Evolutionary conservation across 2,113 vertebrate species (phyloP).

Genomic region (Meles meles): DNA sequence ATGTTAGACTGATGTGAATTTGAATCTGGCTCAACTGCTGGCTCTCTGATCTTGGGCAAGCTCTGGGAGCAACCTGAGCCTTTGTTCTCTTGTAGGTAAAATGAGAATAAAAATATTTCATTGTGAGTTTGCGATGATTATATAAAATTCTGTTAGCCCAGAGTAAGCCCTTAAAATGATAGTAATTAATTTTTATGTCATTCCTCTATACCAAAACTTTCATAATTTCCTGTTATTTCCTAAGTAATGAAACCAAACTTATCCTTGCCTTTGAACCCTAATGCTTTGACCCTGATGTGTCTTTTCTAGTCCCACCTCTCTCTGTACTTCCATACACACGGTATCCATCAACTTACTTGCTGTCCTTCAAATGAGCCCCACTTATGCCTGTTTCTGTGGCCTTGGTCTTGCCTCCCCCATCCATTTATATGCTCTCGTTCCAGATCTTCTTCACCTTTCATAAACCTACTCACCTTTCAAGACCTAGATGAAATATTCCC

Average conservation of each 20-base stretch:
- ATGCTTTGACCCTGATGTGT: neutral
- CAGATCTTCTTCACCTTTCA: neutral
- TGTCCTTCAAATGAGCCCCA: neutral
- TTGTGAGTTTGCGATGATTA: neutral
- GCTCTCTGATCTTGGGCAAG: neutral
- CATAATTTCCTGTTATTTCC: neutral
- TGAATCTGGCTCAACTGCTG: neutral
- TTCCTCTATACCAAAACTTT: neutral
- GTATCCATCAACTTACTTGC: neutral
- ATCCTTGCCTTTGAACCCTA: neutral
- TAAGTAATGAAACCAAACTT: neutral
- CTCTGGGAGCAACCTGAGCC: neutral
- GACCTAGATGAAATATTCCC: neutral
- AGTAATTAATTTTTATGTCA: slow-evolving; percentile 25
- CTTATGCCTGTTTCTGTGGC: neutral
- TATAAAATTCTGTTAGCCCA: neutral
- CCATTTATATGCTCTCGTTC: neutral
- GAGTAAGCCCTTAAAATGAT: neutral
- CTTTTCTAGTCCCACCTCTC: neutral
- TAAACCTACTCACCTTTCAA: neutral
- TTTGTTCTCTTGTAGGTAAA: neutral
- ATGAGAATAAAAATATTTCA: neutral
- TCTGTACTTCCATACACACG: neutral
- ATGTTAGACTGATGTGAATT: neutral
- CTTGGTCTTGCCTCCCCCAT: neutral